phyloP scores from a whole-genome alignment of 2,888 invertebrate species.

The Heteromyza rotundicornis region DNA sequence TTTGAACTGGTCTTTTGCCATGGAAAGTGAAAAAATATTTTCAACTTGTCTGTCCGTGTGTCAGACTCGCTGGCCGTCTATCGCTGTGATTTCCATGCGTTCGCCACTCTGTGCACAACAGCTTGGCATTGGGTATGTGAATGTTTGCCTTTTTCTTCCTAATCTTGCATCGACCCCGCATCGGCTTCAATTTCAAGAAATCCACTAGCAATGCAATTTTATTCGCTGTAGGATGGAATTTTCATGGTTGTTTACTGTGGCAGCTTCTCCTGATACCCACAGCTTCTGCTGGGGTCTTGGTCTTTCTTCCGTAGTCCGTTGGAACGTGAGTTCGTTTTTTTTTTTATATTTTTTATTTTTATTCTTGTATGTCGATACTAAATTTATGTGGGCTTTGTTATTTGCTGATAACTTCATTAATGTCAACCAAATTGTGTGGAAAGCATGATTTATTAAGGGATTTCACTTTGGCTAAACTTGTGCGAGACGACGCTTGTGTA shows the following conservation, averaged over 20 bases:
- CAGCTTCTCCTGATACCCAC: background rate
- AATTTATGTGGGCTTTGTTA: background rate
- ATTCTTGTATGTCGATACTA: no score
- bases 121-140: background rate
- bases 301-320: background rate
- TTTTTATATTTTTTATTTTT: no score
- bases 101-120: background rate
- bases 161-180: background rate
- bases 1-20: background rate
- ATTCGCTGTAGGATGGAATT: background rate
- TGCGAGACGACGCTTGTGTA: no score
- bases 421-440: background rate
- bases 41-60: background rate
- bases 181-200: background rate
- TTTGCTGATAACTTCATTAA: conserved; percentile 2
- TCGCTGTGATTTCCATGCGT: background rate
- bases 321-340: background rate
- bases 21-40: conserved; percentile 4
- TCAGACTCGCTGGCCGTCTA: background rate
- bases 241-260: no score
- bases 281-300: background rate
- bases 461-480: no score
- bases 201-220: background rate
- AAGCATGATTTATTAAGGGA: background rate
- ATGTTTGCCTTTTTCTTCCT: background rate